Base-by-base conservation (phyloP, 2,888 invertebrate genomes). In the Strigamia maritima region DNA sequence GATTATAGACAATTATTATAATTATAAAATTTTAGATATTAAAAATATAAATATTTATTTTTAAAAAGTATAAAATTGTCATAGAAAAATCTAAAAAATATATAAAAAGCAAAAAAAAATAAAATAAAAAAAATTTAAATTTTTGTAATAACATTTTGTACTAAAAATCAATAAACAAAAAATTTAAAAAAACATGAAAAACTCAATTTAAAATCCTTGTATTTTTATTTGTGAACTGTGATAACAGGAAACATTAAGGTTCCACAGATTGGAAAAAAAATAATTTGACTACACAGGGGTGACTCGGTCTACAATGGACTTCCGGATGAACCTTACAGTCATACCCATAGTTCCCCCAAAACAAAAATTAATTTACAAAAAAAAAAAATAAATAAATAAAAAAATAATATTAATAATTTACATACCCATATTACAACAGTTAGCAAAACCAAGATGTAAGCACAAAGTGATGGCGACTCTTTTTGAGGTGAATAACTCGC, bases 271-370 rank as follows among this genome's bases (percentile, higher is more conserved):
- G 22, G 60, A 60, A 60, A 60, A n/a, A 60, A 60, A 60, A 60
- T 60, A 60, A 60, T 60, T 60, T 60, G 60, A 22, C 60, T 60
- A 60, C 60, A 24, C 60, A 60, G 60, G 60, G 60, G 22, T 44
- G 44, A 60, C 60, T 60, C 60, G 22, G 19, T 8, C 24, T 7
- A 60, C 24, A 60, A 60, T 22, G 24, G 22, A 60, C 24, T 60
- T 60, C 60, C 60, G 60, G 22, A 60, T 22, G 22, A 60, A 12
- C n/a, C 16, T 49, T 49, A 10, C 6, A n/a, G 8, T 19, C 6
- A 49, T 4, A 49, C 3, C n/a, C 60, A 60, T 24, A 19, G 22
- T 60, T 60, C 44, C 44, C 8, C 16, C 2, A 10, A 16, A 10
- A 4, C 22, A 22, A 8, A 40, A 10, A 10, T 40, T 10, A 40